phyloP scores from a whole-genome alignment of 2,113 vertebrate genomes.

The Hassar affinis region DNA sequence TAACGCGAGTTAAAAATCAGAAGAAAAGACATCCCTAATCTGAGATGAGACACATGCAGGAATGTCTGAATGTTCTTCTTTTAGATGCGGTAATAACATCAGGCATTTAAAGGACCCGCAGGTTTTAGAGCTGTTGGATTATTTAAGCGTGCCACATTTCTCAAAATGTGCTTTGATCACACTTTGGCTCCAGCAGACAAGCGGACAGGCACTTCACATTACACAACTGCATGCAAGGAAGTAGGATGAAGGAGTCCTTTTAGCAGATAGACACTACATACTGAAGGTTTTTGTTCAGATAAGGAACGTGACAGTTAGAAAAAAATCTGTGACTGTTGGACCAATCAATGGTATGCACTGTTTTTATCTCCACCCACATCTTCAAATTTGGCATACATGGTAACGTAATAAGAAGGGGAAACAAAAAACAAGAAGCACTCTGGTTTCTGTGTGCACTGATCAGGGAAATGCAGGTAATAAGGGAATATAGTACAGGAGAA shows the following conservation, averaged over 20 bases:
- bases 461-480: no score
- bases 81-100: slow-evolving; percentile 11
- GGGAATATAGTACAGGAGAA: no score
- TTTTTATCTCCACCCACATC: background rate
- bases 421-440: no score
- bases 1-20: background rate
- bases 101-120: slow-evolving; percentile 1
- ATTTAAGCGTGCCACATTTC: slow-evolving; percentile 49
- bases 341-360: background rate
- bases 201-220: background rate
- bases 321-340: background rate
- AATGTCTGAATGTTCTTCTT: background rate
- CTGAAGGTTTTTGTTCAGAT: background rate
- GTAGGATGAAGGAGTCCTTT: background rate
- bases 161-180: slow-evolving; percentile 14
- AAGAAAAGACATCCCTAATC: background rate
- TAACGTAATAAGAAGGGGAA: background rate
- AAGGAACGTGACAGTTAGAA: background rate
- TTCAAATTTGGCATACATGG: background rate
- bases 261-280: background rate
- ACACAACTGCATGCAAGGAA: background rate
- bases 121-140: slow-evolving; percentile 50
- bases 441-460: no score
- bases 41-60: background rate
- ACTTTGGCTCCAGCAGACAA: slow-evolving; percentile 31